Percentiles rank a stretch among this genome's conserved stretches.
Conservation (phyloP, 64 coral and sea anemone species). For the Actinia equina region DNA sequence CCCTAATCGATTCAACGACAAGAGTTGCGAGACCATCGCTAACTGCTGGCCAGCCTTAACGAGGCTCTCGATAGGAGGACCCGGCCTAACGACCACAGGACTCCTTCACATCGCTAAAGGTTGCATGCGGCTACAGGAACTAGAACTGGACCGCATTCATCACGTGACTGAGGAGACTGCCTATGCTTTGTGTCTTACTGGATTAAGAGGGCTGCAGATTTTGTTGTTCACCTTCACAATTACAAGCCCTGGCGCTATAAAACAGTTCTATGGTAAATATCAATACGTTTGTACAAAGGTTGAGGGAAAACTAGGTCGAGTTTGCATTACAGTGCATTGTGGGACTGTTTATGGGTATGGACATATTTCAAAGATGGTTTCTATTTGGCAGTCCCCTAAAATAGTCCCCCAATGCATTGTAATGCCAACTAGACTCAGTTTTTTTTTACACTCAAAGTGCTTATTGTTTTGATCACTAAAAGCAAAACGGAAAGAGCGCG, state of each 20-base stretch:
- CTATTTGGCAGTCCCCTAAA: no score
- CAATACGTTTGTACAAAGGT: no score
- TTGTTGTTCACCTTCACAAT: constrained; percentile 84
- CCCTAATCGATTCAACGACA: constrained; percentile 80
- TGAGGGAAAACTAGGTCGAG: no score
- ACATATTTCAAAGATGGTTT: no score
- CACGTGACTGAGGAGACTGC: constrained; percentile 70
- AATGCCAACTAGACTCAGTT: no score
- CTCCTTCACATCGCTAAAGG: constrained; percentile 72
- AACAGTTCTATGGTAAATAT: constrained; percentile 71
- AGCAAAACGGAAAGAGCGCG: no score
- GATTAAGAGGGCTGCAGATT: constrained; percentile 55
- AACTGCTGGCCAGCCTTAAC: constrained; percentile 87
- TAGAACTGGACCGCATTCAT: constrained; percentile 57
- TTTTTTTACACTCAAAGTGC: no score
- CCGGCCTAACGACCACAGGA: constrained; percentile 57
- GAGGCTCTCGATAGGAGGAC: constrained; percentile 60
- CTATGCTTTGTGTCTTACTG: constrained; percentile 65
- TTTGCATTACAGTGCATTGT: no score
- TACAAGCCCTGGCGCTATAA: constrained; percentile 62
- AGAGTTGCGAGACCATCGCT: constrained; percentile 76
- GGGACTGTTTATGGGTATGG: no score
- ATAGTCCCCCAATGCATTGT: no score
- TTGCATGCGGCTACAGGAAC: constrained; percentile 72
- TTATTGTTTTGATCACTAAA: no score